Base-by-base conservation (phyloP, 2,888 invertebrate genomes). In the Calameuta filiformis region DNA sequence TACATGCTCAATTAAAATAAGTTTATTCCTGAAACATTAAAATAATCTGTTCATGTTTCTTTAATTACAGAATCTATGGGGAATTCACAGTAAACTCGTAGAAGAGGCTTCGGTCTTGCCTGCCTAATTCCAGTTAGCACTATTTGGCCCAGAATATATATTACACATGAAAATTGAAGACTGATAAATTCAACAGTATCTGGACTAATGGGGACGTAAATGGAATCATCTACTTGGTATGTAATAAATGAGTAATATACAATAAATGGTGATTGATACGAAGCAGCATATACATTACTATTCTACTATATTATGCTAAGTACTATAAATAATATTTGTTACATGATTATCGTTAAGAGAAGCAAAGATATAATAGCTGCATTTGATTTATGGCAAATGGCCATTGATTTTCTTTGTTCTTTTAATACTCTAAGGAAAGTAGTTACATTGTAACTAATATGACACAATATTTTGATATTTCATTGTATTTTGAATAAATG, bases 61-160 rank as follows among this genome's bases (percentile, higher is more conserved):
- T 85, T 87, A 86, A 85, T 92, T 93, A 81, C 92, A 93, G 93
- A 92, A 91, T 86, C 89, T 93, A 82, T 92, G 92, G 89, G 91
- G 90, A 79, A 92, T 93, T 77, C 93, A 93, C 88, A 92, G 92
- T 85, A 91, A 92, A 87, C 86, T 93, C 82, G 91, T 93, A 80
- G 92, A 92, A 75, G 85, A 87, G 12, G 73, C 77, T 77, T 75
- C 40, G 79, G 40, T 75, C 75, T 74, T 76, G 12, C 31, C 68
- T 75, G 56, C 40, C 34, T 73, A 40, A 69, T n/a, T 73, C 56
- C 75, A 75, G 33, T 12, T 56, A 23, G 68, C 12, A 11, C 30
- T 33, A 3, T 35, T 69, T 30, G 40, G 1, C 23, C 23, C 23
- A 23, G 23, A 56, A 56, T 56, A 56, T 56, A 56, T 23, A 23